Evolutionary conservation across 2,888 invertebrate genomes (phyloP).

Genomic region (Troides oblongomaculatus): DNA sequence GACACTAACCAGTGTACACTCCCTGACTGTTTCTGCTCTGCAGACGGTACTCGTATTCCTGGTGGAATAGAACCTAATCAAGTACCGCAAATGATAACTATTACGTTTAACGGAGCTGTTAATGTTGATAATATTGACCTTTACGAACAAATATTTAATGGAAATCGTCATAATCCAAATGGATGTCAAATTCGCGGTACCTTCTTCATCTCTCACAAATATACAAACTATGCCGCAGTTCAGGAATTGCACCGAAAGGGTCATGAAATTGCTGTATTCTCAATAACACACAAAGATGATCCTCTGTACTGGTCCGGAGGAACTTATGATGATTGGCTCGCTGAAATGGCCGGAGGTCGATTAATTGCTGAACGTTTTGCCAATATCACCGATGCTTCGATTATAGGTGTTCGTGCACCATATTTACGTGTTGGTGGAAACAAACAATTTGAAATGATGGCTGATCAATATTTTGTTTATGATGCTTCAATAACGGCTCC

Average conservation of each 20-base stretch:
- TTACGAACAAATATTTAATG: conserved; percentile 94
- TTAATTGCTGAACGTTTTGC: conserved; percentile 93
- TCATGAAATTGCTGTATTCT: conserved; percentile 95
- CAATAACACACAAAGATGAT: conserved; percentile 94
- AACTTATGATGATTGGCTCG: conserved; percentile 94
- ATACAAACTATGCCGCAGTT: conserved; percentile 93
- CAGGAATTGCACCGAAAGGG: conserved; percentile 94
- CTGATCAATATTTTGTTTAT: conserved; percentile 95
- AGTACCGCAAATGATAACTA: conserved; percentile 95
- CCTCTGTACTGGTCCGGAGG: conserved; percentile 94
- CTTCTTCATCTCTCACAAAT: conserved; percentile 95
- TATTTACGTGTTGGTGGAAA: conserved; percentile 95
- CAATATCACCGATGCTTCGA: conserved; percentile 94
- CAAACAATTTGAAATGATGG: conserved; percentile 98
- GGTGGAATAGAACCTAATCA: conserved; percentile 90
- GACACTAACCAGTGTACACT: conserved; percentile 92
- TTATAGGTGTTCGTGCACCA: conserved; percentile 93
- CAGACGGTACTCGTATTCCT: conserved; percentile 94
- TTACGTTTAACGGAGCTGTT: conserved; percentile 95
- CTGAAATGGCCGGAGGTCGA: conserved; percentile 95
- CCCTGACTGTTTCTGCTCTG: conserved; percentile 96
- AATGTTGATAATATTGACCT: conserved; percentile 96
- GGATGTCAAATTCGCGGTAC: conserved; percentile 94
- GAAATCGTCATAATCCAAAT: conserved; percentile 91
- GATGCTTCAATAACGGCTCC: conserved; percentile 97